Conservation (phyloP, 2,797 vertebrate genomes). For the Pampus argenteus region DNA sequence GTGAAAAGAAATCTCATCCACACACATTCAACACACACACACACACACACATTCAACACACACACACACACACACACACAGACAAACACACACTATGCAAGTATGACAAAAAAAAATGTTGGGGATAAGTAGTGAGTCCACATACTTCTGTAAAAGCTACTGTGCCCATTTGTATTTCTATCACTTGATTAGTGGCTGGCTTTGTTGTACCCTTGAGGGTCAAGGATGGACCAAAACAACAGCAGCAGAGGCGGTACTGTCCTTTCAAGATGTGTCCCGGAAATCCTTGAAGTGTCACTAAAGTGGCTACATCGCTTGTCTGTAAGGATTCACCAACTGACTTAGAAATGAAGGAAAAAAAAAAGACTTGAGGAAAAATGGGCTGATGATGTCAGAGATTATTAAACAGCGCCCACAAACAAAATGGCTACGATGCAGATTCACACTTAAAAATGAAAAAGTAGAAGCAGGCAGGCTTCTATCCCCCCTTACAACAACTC, state of each 20-base stretch:
- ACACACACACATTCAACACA: background rate
- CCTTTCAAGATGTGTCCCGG: constrained; percentile 16
- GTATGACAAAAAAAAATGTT: constrained; percentile 15
- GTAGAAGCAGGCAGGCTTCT: constrained; percentile 1
- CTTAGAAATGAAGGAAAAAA: constrained; percentile 1
- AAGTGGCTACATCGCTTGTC: background rate
- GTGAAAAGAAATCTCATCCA: constrained; percentile 22
- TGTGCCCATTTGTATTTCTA: constrained; percentile 3
- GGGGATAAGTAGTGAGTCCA: constrained; percentile 36
- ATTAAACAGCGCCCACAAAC: constrained; percentile 41
- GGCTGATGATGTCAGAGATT: constrained; percentile 16
- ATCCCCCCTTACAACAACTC: background rate
- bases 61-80: constrained; percentile 18
- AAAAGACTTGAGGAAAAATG: background rate
- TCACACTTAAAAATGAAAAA: constrained; percentile 34
- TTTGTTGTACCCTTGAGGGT: constrained; percentile 25
- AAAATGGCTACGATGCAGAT: constrained; percentile 51
- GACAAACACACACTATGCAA: constrained; percentile 20
- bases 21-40: constrained; percentile 13
- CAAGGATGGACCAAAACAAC: background rate
- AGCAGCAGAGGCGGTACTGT: constrained; percentile 16
- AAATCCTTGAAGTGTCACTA: constrained; percentile 31
- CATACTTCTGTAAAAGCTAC: constrained; percentile 18
- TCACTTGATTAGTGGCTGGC: constrained; percentile 22
- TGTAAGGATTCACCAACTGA: constrained; percentile 8